phyloP scores from a whole-genome alignment of 1,140 invertebrate species.

The Drosophila nannoptera region DNA sequence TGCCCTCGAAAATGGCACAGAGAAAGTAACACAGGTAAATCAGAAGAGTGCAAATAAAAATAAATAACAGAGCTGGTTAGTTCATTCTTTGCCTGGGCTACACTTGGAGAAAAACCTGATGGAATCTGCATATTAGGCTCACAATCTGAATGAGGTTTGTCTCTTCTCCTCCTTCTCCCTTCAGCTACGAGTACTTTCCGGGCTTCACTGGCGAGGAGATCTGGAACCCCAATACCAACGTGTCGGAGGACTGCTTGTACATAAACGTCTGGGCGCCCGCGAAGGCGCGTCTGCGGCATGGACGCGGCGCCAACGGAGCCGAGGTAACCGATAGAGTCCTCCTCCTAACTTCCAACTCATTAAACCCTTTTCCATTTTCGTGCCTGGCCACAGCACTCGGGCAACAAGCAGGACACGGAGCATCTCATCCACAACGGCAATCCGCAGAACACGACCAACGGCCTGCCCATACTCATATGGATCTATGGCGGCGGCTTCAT shows the following conservation, averaged over 20 bases:
- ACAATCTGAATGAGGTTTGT: too few species aligned
- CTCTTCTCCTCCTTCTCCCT: neutral
- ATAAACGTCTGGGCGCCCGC: conserved; percentile 95
- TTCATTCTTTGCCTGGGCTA: conserved; percentile 69
- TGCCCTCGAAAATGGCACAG: conserved; percentile 43
- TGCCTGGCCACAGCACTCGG: conserved; percentile 47
- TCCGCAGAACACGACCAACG: conserved; percentile 74
- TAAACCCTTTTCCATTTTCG: neutral
- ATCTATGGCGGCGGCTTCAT: conserved; percentile 96
- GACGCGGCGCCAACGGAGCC: conserved; percentile 77
- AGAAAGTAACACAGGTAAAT: conserved; percentile 51
- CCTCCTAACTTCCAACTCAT: neutral
- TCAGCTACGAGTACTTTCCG: conserved; percentile 89
- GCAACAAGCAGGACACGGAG: conserved; percentile 68
- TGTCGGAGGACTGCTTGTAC: conserved; percentile 96
- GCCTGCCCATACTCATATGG: conserved; percentile 91
- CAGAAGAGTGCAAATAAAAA: conserved; percentile 72
- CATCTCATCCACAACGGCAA: conserved; percentile 76
- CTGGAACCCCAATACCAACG: conserved; percentile 96
- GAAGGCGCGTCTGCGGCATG: conserved; percentile 85
- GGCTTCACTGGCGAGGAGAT: conserved; percentile 95
- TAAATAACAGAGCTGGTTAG: conserved; percentile 73
- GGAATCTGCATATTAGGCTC: neutral
- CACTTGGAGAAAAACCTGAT: conserved; percentile 23
- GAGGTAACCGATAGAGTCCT: conserved; percentile 55